Conservation (phyloP, 1,140 invertebrate species). For the Nylanderia fulva region DNA sequence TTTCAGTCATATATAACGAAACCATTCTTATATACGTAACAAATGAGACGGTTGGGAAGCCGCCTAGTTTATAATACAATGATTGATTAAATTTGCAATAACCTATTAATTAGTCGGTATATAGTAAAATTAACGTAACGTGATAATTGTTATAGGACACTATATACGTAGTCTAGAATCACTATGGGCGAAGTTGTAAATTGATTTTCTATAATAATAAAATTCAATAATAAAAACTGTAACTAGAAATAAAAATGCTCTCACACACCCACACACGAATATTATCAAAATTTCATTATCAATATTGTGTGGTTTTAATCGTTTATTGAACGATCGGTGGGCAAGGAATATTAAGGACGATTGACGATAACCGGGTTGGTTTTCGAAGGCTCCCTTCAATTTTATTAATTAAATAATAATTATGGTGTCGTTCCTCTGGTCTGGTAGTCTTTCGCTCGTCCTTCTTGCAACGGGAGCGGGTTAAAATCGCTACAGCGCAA, state of each 20-base stretch:
- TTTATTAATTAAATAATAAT: too few species aligned
- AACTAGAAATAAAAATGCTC: conserved; percentile 38
- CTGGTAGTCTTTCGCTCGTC: too few species aligned
- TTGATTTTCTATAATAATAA: conserved; percentile 48
- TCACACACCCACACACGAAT: too few species aligned
- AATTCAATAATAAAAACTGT: conserved; percentile 31
- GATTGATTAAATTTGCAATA: conserved; percentile 67
- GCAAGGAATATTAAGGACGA: too few species aligned
- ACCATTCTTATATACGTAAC: conserved; percentile 28
- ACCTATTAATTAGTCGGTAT: conserved; percentile 50
- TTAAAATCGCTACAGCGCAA: too few species aligned
- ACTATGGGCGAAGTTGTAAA: conserved; percentile 32
- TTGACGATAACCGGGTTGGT: too few species aligned
- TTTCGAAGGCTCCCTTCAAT: too few species aligned
- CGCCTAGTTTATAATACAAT: conserved; percentile 60
- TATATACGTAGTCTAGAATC: conserved; percentile 27
- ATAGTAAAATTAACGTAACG: conserved; percentile 50
- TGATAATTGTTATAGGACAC: conserved; percentile 55
- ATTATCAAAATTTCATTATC: conserved; percentile 34
- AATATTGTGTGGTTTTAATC: too few species aligned
- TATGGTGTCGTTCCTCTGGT: too few species aligned
- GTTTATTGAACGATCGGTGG: too few species aligned
- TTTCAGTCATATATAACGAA: not conserved
- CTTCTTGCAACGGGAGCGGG: too few species aligned
- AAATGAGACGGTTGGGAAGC: conserved; percentile 10